Conservation (phyloP, 2,797 vertebrate species). For the Phyllotis vaccarum region DNA sequence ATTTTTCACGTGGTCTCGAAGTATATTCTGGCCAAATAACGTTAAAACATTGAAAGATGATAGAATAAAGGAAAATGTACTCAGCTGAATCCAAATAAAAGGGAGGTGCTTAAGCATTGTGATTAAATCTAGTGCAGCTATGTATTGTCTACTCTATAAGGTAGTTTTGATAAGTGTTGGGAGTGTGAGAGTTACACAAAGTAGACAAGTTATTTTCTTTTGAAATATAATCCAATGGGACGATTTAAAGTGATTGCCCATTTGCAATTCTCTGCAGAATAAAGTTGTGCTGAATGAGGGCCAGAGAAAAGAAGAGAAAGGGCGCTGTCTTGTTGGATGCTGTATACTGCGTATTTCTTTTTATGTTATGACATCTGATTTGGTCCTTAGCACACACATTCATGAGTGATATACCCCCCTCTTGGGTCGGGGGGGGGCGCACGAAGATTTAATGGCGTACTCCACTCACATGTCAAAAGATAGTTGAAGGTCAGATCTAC, state of each 20-base stretch:
- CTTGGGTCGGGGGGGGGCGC: neutral
- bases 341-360: neutral
- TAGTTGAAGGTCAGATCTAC: neutral
- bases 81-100: neutral
- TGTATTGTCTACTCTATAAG: neutral
- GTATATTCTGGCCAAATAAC: slow-evolving; percentile 5
- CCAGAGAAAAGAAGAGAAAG: neutral
- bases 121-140: neutral
- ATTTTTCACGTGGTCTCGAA: slow-evolving; percentile 44
- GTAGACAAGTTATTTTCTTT: slow-evolving; percentile 31
- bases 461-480: neutral
- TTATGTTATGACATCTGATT: neutral
- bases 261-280: neutral
- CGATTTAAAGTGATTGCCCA: neutral
- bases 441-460: slow-evolving; percentile 13
- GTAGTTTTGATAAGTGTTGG: neutral
- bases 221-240: neutral
- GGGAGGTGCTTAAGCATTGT: slow-evolving; percentile 23
- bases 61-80: neutral
- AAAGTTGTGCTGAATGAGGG: neutral
- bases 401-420: neutral
- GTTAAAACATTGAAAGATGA: neutral
- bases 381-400: neutral
- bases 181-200: neutral
- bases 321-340: neutral